Evolutionary conservation across 2,888 invertebrate genomes (phyloP).

Genomic region (Scaptomyza flava): DNA sequence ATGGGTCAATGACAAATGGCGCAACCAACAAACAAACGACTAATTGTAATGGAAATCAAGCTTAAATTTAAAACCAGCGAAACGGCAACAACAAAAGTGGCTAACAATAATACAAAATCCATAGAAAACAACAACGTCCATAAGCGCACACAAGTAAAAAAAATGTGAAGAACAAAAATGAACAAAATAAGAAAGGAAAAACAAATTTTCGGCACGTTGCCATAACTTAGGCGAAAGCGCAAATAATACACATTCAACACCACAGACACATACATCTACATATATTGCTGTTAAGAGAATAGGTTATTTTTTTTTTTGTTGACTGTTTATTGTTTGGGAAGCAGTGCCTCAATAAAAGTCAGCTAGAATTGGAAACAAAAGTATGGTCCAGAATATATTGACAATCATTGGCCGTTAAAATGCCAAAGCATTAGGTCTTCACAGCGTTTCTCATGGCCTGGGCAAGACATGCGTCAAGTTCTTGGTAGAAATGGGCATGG

Average conservation of each 20-base stretch:
- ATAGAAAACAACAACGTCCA: slow-evolving; percentile 29
- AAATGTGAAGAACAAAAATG: slow-evolving; percentile 1
- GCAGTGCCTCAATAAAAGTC: slow-evolving; percentile 29
- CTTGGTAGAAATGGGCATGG: slow-evolving; percentile 41
- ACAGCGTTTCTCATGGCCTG: slow-evolving; percentile 49
- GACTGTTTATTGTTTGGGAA: slow-evolving; percentile 22
- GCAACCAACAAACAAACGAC: slow-evolving; percentile 15
- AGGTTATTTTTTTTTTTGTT: slow-evolving; percentile 36
- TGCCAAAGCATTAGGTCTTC: slow-evolving; percentile 53
- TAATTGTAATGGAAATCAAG: slow-evolving; percentile 20
- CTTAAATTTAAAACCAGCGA: slow-evolving; percentile 23
- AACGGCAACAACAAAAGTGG: slow-evolving; percentile 14
- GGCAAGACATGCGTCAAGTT: slow-evolving; percentile 59
- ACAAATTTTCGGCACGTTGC: slow-evolving; percentile 63
- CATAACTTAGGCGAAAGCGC: slow-evolving; percentile 63
- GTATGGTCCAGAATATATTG: slow-evolving; percentile 59
- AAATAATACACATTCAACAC: slow-evolving; percentile 13
- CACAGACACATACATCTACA: neutral
- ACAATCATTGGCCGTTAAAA: slow-evolving; percentile 71
- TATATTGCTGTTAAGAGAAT: slow-evolving; percentile 33
- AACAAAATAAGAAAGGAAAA: slow-evolving; percentile 50
- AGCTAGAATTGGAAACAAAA: slow-evolving; percentile 45
- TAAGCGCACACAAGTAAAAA: slow-evolving; percentile 40
- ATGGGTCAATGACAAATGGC: slow-evolving; percentile 14
- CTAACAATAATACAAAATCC: slow-evolving; percentile 28